Evolutionary conservation across 2,113 vertebrate genomes (phyloP).

Genomic region (Lampris incognitus): DNA sequence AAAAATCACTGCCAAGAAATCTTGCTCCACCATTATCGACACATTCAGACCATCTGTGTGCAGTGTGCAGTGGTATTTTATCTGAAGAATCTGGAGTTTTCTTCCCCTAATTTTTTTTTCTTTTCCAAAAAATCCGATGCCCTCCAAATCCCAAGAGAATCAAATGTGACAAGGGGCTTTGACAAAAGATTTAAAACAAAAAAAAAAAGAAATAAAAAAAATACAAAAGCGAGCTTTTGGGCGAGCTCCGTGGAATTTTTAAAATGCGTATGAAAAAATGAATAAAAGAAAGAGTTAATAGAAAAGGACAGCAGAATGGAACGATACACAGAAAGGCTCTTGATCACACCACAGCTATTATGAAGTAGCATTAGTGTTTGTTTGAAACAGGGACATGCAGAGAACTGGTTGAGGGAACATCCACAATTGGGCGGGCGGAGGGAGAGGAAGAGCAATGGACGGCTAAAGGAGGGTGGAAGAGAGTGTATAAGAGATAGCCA

Average conservation of each 20-base stretch:
- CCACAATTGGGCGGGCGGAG: neutral
- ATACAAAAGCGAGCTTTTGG: neutral
- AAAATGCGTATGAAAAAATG: constrained; percentile 5
- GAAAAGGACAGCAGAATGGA: constrained; percentile 22
- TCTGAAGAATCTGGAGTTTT: neutral
- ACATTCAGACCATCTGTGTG: constrained; percentile 45
- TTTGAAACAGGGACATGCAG: neutral
- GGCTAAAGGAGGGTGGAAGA: neutral
- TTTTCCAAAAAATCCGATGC: constrained; percentile 1
- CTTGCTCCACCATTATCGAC: constrained; percentile 27
- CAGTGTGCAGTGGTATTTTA: constrained; percentile 6
- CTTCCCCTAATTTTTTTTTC: constrained; percentile 34
- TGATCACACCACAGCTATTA: neutral
- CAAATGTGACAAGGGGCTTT: neutral
- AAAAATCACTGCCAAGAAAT: constrained; percentile 51
- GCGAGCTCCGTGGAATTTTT: constrained; percentile 8
- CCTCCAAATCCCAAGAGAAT: neutral
- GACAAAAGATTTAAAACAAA: too few species aligned
- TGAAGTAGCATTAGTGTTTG: neutral
- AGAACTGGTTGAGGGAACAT: neutral
- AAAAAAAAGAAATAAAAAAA: neutral
- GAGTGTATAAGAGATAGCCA: neutral
- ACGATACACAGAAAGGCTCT: constrained; percentile 14
- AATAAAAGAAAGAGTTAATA: constrained; percentile 23
- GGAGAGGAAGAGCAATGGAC: too few species aligned